These are phyloP conservation scores for Chorisops tibialis DNA, from an alignment of 2,888 invertebrate species.

Conservation along the genomic window DNA sequence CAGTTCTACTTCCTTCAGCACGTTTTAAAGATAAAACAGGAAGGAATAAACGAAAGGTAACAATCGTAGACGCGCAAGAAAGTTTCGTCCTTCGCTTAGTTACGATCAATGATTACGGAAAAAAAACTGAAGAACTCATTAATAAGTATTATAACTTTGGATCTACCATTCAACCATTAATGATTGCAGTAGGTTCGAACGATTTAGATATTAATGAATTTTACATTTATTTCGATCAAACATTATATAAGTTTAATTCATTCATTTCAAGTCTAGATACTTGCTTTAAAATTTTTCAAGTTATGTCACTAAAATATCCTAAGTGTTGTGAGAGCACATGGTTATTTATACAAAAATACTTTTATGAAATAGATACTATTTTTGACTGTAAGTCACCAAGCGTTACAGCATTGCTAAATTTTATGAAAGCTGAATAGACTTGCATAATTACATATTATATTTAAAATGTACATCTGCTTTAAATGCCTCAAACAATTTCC, in stretches of 20 bases:
- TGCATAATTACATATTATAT: background rate
- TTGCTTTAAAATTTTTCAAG: constrained; percentile 23
- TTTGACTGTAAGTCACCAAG: constrained; percentile 3
- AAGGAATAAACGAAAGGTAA: constrained; percentile 31
- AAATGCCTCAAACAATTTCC: constrained; percentile 2
- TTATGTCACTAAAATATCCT: constrained; percentile 18
- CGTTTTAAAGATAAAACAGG: constrained; percentile 28
- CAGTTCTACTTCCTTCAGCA: constrained; percentile 26
- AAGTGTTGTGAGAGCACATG: background rate
- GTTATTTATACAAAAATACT: constrained; percentile 20
- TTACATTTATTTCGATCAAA: constrained; percentile 33
- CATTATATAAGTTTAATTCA: constrained; percentile 26
- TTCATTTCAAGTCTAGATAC: constrained; percentile 17
- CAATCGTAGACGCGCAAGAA: constrained; percentile 34
- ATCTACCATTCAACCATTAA: constrained; percentile 34
- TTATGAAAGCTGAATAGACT: background rate
- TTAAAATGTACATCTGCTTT: background rate
- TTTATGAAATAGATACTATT: constrained; percentile 10
- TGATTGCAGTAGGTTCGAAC: constrained; percentile 31
- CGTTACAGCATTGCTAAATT: background rate
- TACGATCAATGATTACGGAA: constrained; percentile 31
- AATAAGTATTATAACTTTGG: constrained; percentile 33
- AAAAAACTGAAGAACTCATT: constrained; percentile 30
- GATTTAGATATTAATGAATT: constrained; percentile 23
- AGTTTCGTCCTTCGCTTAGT: constrained; percentile 31